Conservation (phyloP, 2,113 vertebrate genomes). For the Leucoraja erinaceus region DNA sequence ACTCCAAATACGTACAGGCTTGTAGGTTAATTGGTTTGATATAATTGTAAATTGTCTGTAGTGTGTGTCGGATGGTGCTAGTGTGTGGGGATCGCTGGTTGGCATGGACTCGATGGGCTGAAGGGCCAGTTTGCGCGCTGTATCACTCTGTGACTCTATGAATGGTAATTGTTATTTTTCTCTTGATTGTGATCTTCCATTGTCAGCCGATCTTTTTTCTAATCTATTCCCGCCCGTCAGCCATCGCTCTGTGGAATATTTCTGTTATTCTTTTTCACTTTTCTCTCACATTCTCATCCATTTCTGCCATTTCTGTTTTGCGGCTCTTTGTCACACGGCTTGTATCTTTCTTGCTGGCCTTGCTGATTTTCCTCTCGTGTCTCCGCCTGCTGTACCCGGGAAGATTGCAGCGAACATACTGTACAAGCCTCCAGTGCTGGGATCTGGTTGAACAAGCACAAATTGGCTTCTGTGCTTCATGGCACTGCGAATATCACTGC, state of each 20-base stretch:
- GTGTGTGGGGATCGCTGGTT: no score
- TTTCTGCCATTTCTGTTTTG: neutral
- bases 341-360: neutral
- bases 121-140: no score
- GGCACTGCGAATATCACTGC: neutral
- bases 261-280: neutral
- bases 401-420: neutral
- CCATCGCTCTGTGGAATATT: neutral
- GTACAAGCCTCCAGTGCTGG: neutral
- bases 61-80: no score
- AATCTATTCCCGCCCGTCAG: neutral
- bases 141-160: no score
- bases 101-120: no score
- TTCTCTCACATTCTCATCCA: neutral
- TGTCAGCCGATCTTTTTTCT: neutral
- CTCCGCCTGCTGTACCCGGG: neutral
- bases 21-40: no score
- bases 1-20: no score
- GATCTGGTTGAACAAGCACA: constrained; percentile 1
- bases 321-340: neutral
- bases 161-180: neutral
- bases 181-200: neutral
- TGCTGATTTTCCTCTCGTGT: neutral
- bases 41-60: no score
- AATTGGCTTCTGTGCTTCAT: neutral